Percentiles rank a stretch among this genome's conserved stretches.
phyloP scores from a whole-genome alignment of 2,113 vertebrate genomes.

The Passerina amoena region DNA sequence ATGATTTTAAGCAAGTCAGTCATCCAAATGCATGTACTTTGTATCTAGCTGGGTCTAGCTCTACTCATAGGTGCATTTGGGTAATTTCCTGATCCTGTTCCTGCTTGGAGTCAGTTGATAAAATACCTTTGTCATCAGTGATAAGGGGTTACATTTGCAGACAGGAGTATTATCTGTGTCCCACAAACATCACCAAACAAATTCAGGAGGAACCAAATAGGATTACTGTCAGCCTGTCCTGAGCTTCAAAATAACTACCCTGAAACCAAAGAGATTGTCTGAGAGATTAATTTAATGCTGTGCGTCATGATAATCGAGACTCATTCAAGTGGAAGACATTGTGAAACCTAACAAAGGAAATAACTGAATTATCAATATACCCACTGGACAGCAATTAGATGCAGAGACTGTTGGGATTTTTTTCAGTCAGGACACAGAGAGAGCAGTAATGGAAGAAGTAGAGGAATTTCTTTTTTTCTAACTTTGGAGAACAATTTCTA shows the following conservation, averaged over 20 bases:
- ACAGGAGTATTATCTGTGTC: not conserved
- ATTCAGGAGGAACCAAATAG: not conserved
- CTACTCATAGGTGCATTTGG: not conserved
- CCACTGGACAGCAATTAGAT: not conserved
- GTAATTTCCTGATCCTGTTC: not conserved
- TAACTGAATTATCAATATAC: not conserved
- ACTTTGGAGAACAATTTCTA: not conserved
- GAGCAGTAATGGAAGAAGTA: not conserved
- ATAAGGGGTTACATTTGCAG: not conserved
- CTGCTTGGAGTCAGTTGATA: not conserved
- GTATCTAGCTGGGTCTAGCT: not conserved
- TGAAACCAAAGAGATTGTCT: not conserved
- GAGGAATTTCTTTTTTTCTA: not conserved
- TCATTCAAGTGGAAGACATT: not conserved
- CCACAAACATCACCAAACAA: not conserved
- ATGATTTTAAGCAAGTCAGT: not conserved
- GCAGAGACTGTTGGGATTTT: rapidly evolving
- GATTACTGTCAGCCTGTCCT: not conserved
- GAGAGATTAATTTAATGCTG: not conserved
- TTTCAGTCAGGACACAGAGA: not conserved
- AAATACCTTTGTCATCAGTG: not conserved
- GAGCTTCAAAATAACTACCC: not conserved
- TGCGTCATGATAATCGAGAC: not conserved
- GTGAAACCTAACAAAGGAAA: not conserved
- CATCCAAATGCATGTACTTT: not conserved